Conservation (phyloP, 2,888 invertebrate genomes). For the Nomada flava region DNA sequence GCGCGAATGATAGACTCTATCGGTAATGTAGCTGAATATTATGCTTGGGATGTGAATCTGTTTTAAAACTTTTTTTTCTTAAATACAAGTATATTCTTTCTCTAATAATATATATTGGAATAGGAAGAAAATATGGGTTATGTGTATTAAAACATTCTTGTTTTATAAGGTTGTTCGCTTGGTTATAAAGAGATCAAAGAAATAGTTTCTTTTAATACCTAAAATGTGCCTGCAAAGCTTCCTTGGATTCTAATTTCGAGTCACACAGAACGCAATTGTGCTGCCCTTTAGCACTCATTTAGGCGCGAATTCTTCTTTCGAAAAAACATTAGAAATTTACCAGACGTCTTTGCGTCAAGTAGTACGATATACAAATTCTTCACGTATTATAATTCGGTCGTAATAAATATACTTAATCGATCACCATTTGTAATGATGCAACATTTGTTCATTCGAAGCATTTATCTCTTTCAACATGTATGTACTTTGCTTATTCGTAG, state of each 20-base stretch:
- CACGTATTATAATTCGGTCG: slow-evolving; percentile 5
- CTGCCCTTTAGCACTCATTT: slow-evolving; percentile 74
- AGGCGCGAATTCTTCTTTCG: slow-evolving; percentile 55
- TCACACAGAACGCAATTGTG: slow-evolving; percentile 87
- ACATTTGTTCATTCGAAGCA: slow-evolving; percentile 28
- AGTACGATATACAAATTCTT: slow-evolving; percentile 29
- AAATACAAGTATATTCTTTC: background rate
- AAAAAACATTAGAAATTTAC: slow-evolving; percentile 59
- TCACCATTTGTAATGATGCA: slow-evolving; percentile 23
- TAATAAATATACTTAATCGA: slow-evolving; percentile 19
- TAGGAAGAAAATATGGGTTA: slow-evolving; percentile 9
- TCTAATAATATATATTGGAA: background rate
- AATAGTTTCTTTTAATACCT: slow-evolving; percentile 83
- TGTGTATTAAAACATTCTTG: background rate
- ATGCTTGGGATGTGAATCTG: slow-evolving; percentile 21
- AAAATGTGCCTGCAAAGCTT: slow-evolving; percentile 87
- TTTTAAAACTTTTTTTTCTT: slow-evolving; percentile 9
- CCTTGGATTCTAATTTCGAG: slow-evolving; percentile 86
- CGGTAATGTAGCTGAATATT: slow-evolving; percentile 44
- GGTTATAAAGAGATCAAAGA: slow-evolving; percentile 41
- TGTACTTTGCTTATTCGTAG: background rate
- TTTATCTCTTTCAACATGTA: slow-evolving; percentile 22
- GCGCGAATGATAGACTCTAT: slow-evolving; percentile 34
- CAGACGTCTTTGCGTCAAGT: slow-evolving; percentile 38
- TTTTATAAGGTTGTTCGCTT: slow-evolving; percentile 23